Base-by-base conservation (phyloP, 1,140 invertebrate species). In the Artemia franciscana region DNA sequence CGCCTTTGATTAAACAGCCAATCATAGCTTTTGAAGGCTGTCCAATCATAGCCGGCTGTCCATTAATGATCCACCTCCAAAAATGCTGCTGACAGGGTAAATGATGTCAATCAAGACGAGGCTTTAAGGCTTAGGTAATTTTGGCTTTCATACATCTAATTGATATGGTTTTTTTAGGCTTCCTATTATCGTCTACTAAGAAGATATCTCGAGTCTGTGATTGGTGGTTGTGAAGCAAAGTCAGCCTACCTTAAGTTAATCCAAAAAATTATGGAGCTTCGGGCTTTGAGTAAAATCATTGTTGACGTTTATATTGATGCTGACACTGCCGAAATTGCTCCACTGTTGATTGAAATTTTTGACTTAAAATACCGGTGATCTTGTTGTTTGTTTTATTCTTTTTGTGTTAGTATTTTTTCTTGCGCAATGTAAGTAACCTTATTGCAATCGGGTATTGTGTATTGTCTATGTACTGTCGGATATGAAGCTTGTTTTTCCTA, bases 281-380 rank as follows among this genome's bases (percentile, higher is more conserved):
- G 88, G 67, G 80, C 81, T 70, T 75, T 93, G 27, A 88, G 88
- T 64, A 87, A 91, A 66, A 84, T 87, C 65, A 82, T 92, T 58
- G 85, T 91, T 5, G 82, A 82, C 25, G 85, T 92, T 24, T 90
- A 91, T 72, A 75, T 92, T 25, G 86, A 92, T 71, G 85, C 91
- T 1, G 89, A 93, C 76, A 89, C 90, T 59, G 80, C 81, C 59
- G 80, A 86, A 69, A 85, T 94, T 58, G 89, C 92, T 67, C 91
- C 91, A 4, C 74, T 95, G 25, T 76, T 95, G 23, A 85, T 92
- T 68, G 91, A 93, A 78, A 89, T 93, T 72, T 89, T 93, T 68
- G 88, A 93, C 73, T 78, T 92, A 60, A 91, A 91, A 51, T 51
- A 51, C 39, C 39, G 39, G 39, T 51, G 39, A 51, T 51, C 21